Base-by-base conservation (phyloP, 2,797 vertebrate genomes). In the Acrossocheilus fasciatus region DNA sequence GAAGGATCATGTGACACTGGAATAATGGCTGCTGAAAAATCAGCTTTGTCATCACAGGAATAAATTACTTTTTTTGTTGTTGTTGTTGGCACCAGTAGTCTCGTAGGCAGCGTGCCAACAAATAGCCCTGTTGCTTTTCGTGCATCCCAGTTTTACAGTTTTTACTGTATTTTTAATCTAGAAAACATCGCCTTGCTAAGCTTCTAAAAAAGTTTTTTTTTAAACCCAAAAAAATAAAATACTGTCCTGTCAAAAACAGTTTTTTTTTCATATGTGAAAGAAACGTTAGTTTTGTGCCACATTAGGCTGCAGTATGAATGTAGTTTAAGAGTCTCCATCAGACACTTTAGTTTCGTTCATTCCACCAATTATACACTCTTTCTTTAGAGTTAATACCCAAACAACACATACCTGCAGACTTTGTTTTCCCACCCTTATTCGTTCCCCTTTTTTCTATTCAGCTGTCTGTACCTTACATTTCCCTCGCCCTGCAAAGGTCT, bases 291-390 rank as follows among this genome's bases (percentile, higher is more conserved):
- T 95, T 93, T 95, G 94, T 92, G 89, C 82, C 57, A 90, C 91
- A 94, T 93, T 93, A 92, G 93, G 92, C 93, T 89, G 89, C 91
- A 68, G 84, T 86, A 86, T 94, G 92, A 94, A 94, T 93, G 23
- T 57, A 83, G 82, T 12, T 62, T 4, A 91, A 90, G 90, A 94
- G 94, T 94, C 93, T 92, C 93, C 94, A 95, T 95, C 93, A 93
- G 93, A 86, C 89, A 89, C 90, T 91, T 92, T 90, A 91, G 39
- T 36, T 80, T 89, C 91, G 85, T 87, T 90, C 84, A 81, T 91
- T 92, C 92, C 92, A 91, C 91, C 92, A 89, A 81, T 89, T 81
- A 69, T 86, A 88, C 69, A 89, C 84, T 89, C 86, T 88, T 85
- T 88, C 39, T 76, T 75, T 78, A 43, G 87, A 78, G 84, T 64